Conservation (phyloP, 1,140 invertebrate genomes). For the Globodera rostochiensis region DNA sequence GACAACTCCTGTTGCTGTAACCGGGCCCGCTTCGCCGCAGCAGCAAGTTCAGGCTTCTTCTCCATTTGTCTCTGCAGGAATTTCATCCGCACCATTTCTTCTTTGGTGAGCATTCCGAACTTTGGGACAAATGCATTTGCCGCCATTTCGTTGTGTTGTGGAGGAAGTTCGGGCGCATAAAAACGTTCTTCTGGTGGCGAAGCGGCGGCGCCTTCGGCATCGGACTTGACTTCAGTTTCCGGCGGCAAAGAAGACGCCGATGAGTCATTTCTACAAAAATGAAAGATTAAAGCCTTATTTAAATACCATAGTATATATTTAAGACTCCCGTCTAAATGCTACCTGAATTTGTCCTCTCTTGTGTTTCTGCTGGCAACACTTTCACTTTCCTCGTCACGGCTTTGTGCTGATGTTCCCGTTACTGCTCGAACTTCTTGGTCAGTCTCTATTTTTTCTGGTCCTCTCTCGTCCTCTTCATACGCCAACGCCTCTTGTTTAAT, state of each 20-base stretch:
- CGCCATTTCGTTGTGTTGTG: background rate
- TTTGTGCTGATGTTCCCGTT: background rate
- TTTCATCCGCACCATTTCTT: constrained; percentile 33
- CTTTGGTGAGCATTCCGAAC: constrained; percentile 38
- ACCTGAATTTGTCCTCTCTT: background rate
- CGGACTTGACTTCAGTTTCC: no score
- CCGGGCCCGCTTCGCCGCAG: constrained; percentile 19
- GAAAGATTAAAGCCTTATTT: no score
- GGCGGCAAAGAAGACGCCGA: no score
- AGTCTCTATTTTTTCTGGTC: background rate
- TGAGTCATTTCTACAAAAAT: no score
- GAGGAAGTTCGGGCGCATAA: constrained; percentile 28
- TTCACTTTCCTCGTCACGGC: background rate
- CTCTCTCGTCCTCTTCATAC: constrained; percentile 18
- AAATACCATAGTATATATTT: no score
- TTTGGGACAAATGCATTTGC: constrained; percentile 27
- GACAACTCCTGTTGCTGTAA: background rate
- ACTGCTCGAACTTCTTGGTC: background rate
- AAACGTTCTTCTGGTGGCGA: background rate
- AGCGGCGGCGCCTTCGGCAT: background rate
- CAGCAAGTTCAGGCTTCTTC: constrained; percentile 8
- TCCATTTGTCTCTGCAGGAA: constrained; percentile 21
- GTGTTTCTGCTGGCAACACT: background rate
- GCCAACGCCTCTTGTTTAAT: background rate
- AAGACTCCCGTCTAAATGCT: no score